These are phyloP conservation scores for Bufo bufo DNA, from an alignment of 2,113 vertebrate species.

Conservation along the genomic window DNA sequence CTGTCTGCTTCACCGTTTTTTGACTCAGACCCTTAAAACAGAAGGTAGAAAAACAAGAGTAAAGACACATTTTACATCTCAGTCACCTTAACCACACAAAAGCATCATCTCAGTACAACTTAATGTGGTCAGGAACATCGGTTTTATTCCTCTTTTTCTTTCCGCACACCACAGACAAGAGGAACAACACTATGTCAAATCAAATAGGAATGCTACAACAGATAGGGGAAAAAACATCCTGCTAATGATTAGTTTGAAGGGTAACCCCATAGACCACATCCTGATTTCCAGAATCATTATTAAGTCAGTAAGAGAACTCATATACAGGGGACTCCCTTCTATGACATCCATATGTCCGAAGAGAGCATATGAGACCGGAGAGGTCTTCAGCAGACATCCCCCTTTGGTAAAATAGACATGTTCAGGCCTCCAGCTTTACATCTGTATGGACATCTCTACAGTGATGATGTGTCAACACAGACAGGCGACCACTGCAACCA, in stretches of 20 bases:
- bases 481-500: too few relatives aligned
- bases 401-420: too few relatives aligned
- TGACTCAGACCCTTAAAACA: slow-evolving; percentile 80
- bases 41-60: slow-evolving; percentile 63
- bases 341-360: background rate
- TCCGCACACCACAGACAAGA: slow-evolving; percentile 63
- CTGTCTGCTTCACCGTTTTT: slow-evolving; percentile 85
- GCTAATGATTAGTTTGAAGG: slow-evolving; percentile 69
- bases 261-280: slow-evolving; percentile 27
- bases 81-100: slow-evolving; percentile 22
- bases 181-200: slow-evolving; percentile 75
- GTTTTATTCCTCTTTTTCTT: slow-evolving; percentile 65
- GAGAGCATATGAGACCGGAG: too few relatives aligned
- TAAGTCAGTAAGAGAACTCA: background rate
- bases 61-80: slow-evolving; percentile 53
- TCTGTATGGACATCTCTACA: too few relatives aligned
- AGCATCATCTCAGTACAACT: slow-evolving; percentile 59
- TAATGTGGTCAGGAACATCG: slow-evolving; percentile 63
- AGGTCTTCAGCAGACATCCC: too few relatives aligned
- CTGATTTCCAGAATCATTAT: slow-evolving; percentile 10
- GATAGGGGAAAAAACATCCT: slow-evolving; percentile 69
- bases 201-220: slow-evolving; percentile 71
- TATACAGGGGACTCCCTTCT: too few relatives aligned
- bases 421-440: too few relatives aligned
- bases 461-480: too few relatives aligned